phyloP scores from a whole-genome alignment of 2,113 vertebrate genomes.

The Lagopus leucura region DNA sequence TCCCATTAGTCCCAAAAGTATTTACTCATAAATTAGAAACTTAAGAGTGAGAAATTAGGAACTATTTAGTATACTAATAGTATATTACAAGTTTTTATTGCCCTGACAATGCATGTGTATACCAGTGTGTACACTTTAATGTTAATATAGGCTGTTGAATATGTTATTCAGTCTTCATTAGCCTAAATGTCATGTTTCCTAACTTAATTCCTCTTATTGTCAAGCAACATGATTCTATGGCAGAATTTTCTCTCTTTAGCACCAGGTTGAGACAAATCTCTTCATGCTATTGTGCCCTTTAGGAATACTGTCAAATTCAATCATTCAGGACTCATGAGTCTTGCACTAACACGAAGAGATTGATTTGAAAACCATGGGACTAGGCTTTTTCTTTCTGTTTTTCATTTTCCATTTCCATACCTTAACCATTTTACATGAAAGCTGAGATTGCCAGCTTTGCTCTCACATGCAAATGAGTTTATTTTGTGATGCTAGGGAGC shows the following conservation, averaged over 20 bases:
- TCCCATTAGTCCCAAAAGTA: background rate
- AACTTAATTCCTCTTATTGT: constrained; percentile 13
- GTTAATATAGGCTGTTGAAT: background rate
- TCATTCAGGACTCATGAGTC: constrained; percentile 41
- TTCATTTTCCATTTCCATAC: constrained; percentile 46
- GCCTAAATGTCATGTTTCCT: background rate
- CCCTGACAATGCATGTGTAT: background rate
- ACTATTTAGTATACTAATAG: background rate
- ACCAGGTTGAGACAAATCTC: constrained; percentile 47
- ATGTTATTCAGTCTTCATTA: background rate
- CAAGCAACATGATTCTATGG: background rate
- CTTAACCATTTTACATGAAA: constrained; percentile 11
- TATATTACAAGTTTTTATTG: background rate
- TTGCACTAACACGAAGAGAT: constrained; percentile 61
- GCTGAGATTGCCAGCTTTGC: constrained; percentile 54
- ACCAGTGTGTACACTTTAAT: background rate
- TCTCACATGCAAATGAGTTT: constrained; percentile 41
- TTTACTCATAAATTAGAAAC: background rate
- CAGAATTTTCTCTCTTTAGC: constrained; percentile 33
- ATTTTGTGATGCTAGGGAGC: background rate
- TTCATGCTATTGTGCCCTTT: constrained; percentile 48
- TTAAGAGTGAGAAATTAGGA: background rate
- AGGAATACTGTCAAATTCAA: constrained; percentile 66
- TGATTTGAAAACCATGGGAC: constrained; percentile 43
- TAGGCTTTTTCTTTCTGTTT: constrained; percentile 27